Evolutionary conservation across 2,113 vertebrate species (phyloP), one percentile per base, ranked within the genome.

Genomic region (Boulengeromyrus knoepffleri): DNA sequence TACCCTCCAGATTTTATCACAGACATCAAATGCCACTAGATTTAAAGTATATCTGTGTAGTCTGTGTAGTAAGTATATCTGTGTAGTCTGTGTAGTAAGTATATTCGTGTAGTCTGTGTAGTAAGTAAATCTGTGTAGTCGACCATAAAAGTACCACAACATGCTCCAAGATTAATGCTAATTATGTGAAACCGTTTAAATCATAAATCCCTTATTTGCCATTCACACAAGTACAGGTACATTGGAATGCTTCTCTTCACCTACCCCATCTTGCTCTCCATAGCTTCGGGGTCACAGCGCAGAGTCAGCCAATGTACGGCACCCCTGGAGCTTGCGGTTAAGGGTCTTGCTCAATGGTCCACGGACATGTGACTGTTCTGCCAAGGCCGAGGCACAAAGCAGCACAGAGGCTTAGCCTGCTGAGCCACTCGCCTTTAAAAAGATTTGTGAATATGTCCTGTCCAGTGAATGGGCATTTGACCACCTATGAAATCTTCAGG

Each of bases 111-210:
- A 50, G 49, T 53, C 3, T 53, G 50, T 53, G 52, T 53, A 53
- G 4, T 53, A 53, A 53, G 19, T 21, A 21, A 52, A 7, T 47
- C 50, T 85, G 77, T 58, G 89, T 9, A 85, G 21, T 45, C 24
- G 58, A 21, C 53, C 52, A 19, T 58, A 13, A 89, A n/a, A 89
- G 50, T 83, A 56, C 52, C 42, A 42, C 27, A 80, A 36, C 56
- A 74, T 47, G 74, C 46, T 36, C 88, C 45, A 24, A 27, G 66
- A 89, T 89, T 46, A 77, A 80, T 52, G 66, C n/a, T 39, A 89
- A 89, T 83, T 89, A 83, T 21, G 88, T 42, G 15, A 36, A 52
- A 39, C 66, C 45, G 19, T 24, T 27, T 45, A 42, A 13, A 66
- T 62, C 21, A 62, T 62, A 62, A 62, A 62, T 62, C 24, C 56